phyloP scores from a whole-genome alignment of 2,888 invertebrate genomes.

The Amiota minor region DNA sequence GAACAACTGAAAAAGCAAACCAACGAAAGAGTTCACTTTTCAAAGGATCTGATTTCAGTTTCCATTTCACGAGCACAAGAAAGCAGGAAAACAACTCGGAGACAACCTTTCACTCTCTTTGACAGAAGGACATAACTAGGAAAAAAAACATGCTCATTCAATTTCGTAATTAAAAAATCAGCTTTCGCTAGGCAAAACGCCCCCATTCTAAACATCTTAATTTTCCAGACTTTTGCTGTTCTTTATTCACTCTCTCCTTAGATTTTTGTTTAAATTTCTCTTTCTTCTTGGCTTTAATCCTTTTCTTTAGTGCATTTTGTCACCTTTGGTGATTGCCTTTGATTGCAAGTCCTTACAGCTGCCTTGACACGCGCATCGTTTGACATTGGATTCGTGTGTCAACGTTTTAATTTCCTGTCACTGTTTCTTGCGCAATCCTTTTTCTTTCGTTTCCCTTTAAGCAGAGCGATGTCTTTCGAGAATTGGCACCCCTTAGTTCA shows the following conservation, averaged over 20 bases:
- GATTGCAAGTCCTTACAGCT: background rate
- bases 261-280: background rate
- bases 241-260: background rate
- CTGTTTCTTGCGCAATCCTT: conserved; percentile 43
- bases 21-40: conserved; percentile 4
- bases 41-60: conserved; percentile 4
- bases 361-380: conserved; percentile 10
- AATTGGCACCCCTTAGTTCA: background rate
- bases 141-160: background rate
- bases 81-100: too few relatives aligned
- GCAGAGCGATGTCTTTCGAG: background rate
- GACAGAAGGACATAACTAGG: background rate
- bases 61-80: background rate
- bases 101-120: conserved; percentile 23
- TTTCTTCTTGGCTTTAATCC: conserved; percentile 16
- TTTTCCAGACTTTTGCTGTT: too few relatives aligned
- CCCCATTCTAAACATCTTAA: background rate
- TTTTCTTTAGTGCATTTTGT: conserved; percentile 26
- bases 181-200: conserved; percentile 38
- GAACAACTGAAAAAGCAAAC: too few relatives aligned
- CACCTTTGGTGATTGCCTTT: conserved; percentile 24
- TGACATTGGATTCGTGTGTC: conserved; percentile 32
- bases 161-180: conserved; percentile 47
- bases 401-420: conserved; percentile 37
- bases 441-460: conserved; percentile 38